Evolutionary conservation across 2,797 vertebrate genomes (phyloP), one percentile per base, ranked within the genome.

Genomic region (Enteromius afrohamiltoni): DNA sequence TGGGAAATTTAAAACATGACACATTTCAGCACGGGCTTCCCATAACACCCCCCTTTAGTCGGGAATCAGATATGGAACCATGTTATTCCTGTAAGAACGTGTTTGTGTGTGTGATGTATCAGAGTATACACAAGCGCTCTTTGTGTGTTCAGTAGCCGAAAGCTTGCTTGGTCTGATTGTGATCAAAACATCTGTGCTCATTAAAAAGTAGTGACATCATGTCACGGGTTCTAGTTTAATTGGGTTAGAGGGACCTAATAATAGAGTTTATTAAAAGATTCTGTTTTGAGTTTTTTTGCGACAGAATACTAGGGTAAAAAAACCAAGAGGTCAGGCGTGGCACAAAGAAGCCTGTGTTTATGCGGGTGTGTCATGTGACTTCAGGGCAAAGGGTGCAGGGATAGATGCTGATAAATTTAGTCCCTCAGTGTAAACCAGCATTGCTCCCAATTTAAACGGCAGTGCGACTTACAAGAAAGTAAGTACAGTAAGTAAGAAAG

Each of bases 321-420:
- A 47, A 80, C 79, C 83, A 77, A 60, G 82, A 77, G 77, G 65
- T 76, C 86, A 82, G 49, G 9, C 10, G 55, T 40, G 55, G 80
- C 83, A 93, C 90, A 93, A 89, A 86, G 85, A 83, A 76, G 47
- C 77, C 79, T 85, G 82, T 88, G 88, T 85, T 84, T 90, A 31
- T 87, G 83, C 86, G 62, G 88, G 81, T 75, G 85, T 83, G 62
- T 89, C 83, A 68, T 80, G 77, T 77, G 81, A 83, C 80, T 83
- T 79, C 10, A 65, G 83, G 67, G 76, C 60, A 82, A 65, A 58
- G 68, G 47, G 55, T 68, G 82, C 69, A 67, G 47, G 60, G 49
- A n/a, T 51, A 29, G 77, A 60, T 69, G 73, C 79, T 42, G 79
- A 79, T 82, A 77, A 76, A 82, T 85, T 42, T 83, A 83, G 75